phyloP scores from a whole-genome alignment of 2,797 vertebrate species.

The Aldrovandia affinis region DNA sequence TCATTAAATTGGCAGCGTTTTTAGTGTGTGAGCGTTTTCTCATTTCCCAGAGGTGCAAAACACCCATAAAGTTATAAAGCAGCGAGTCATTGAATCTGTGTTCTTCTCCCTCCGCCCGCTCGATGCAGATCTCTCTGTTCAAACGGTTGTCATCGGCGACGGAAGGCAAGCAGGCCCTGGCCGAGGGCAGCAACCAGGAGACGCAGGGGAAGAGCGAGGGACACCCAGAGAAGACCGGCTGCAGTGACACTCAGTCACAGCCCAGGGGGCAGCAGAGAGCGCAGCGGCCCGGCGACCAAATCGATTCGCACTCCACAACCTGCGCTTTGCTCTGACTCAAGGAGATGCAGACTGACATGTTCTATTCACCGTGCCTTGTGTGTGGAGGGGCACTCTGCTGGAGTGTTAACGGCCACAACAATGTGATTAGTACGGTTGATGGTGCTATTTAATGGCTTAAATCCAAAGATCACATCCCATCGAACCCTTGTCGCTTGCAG shows the following conservation, averaged over 20 bases:
- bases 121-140: conserved; percentile 83
- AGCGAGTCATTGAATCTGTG: neutral
- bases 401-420: neutral
- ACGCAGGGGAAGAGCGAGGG: conserved; percentile 42
- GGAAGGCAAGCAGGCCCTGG: conserved; percentile 55
- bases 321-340: conserved; percentile 78
- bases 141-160: conserved; percentile 69
- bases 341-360: neutral
- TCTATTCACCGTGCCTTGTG: conserved; percentile 25
- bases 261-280: conserved; percentile 29
- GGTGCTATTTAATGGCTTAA: neutral
- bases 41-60: too few species aligned
- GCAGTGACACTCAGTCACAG: conserved; percentile 43
- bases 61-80: too few species aligned
- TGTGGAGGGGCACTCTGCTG: neutral
- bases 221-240: conserved; percentile 56
- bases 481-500: neutral
- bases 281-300: conserved; percentile 45
- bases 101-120: conserved; percentile 25
- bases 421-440: neutral
- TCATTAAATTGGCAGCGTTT: too few species aligned
- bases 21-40: too few species aligned
- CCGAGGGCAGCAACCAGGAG: conserved; percentile 18
- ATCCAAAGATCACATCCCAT: neutral
- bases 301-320: conserved; percentile 73